Evolutionary conservation across 2,113 vertebrate species (phyloP).

Genomic region (Pygoscelis antarcticus): DNA sequence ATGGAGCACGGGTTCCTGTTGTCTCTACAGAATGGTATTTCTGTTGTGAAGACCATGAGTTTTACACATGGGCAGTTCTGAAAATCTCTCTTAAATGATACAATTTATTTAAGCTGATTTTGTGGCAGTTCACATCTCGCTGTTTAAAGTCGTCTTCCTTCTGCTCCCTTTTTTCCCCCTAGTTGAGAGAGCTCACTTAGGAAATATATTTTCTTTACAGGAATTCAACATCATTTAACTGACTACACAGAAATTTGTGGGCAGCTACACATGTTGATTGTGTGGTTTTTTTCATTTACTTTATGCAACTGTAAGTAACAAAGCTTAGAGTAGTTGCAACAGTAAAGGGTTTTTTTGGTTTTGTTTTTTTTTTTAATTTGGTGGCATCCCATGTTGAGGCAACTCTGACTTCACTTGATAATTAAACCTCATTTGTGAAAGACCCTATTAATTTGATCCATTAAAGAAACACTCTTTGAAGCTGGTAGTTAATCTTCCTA

Average conservation of each 20-base stretch:
- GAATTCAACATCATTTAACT: not conserved
- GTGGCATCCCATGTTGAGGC: not conserved
- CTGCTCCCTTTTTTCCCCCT: not conserved
- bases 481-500: constrained; percentile 53
- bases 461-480: constrained; percentile 47
- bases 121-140: not conserved
- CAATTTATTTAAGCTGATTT: not conserved
- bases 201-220: not conserved
- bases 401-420: constrained; percentile 53
- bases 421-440: constrained; percentile 50
- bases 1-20: not conserved
- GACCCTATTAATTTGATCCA: constrained; percentile 59
- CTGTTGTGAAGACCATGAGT: not conserved
- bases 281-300: not conserved
- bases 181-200: not conserved
- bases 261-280: not conserved
- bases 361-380: not conserved
- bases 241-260: not conserved
- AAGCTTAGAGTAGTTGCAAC: not conserved
- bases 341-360: not conserved
- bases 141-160: not conserved
- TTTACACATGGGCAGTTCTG: not conserved
- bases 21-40: not conserved
- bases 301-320: not conserved
- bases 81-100: not conserved